Percentiles rank a stretch among this genome's conserved stretches.
Evolutionary conservation across 1,140 invertebrate species (phyloP).

Genomic region (Cydia fagiglandana): DNA sequence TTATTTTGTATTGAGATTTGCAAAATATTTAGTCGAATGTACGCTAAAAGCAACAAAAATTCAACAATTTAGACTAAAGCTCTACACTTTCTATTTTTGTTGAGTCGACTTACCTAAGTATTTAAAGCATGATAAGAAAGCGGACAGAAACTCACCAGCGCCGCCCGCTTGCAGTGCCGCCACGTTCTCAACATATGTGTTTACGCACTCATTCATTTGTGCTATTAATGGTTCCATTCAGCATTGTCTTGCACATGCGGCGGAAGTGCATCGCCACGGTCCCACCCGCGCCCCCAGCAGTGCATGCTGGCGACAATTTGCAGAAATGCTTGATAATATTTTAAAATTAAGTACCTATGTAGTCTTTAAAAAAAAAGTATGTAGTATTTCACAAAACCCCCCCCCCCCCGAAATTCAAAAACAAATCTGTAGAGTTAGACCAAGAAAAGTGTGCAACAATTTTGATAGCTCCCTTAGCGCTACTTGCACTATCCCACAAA

Average conservation of each 20-base stretch:
- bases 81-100: not conserved
- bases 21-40: no score
- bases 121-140: not conserved
- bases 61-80: no score
- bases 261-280: slow-evolving; percentile 57
- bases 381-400: no score
- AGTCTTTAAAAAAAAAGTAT: no score
- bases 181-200: slow-evolving; percentile 52
- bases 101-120: no score
- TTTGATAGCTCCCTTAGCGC: no score
- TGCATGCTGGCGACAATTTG: slow-evolving; percentile 55
- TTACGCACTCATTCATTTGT: slow-evolving; percentile 72
- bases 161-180: slow-evolving; percentile 52
- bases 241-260: slow-evolving; percentile 76
- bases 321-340: slow-evolving; percentile 49
- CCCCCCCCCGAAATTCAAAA: no score
- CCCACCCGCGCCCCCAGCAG: slow-evolving; percentile 39
- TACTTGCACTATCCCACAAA: no score
- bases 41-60: no score
- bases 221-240: slow-evolving; percentile 75
- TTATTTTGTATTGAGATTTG: no score
- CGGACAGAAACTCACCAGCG: not conserved
- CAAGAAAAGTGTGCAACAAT: no score
- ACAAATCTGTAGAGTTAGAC: no score
- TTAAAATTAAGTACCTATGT: not conserved